Conservation (phyloP, 2,797 vertebrate genomes). For the Manis pentadactyla region DNA sequence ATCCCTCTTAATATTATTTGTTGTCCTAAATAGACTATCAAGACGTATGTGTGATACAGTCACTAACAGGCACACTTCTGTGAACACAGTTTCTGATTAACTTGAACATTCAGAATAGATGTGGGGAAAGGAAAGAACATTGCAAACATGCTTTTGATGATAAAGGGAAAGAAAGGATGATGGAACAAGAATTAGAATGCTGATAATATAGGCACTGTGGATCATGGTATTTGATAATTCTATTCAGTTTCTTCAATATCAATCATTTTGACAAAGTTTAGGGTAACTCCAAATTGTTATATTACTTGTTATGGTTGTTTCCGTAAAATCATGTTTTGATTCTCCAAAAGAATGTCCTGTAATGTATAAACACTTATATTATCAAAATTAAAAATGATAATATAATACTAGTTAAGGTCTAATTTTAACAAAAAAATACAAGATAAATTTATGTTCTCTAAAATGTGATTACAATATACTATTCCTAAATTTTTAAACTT, state of each 20-base stretch:
- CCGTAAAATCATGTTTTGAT: not conserved
- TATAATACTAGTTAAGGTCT: not conserved
- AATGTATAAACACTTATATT: not conserved
- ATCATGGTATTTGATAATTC: not conserved
- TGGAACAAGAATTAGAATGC: not conserved
- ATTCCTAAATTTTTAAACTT: not conserved
- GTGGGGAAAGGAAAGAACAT: not conserved
- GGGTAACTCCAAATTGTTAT: not conserved
- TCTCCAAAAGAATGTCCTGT: not conserved
- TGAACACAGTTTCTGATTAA: not conserved
- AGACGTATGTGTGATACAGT: not conserved
- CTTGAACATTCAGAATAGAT: not conserved
- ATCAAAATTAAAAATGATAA: not conserved
- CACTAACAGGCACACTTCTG: accelerated
- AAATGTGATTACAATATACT: not conserved
- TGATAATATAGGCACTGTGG: not conserved
- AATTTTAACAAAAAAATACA: not conserved
- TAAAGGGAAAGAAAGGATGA: not conserved
- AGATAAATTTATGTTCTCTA: not conserved
- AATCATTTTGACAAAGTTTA: not conserved
- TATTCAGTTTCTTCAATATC: not conserved
- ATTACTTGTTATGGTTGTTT: not conserved
- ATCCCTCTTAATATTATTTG: not conserved
- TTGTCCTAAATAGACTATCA: not conserved
- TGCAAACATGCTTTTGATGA: not conserved